Evolutionary conservation across 2,888 invertebrate species (phyloP).

Genomic region (Osmoderma eremita): DNA sequence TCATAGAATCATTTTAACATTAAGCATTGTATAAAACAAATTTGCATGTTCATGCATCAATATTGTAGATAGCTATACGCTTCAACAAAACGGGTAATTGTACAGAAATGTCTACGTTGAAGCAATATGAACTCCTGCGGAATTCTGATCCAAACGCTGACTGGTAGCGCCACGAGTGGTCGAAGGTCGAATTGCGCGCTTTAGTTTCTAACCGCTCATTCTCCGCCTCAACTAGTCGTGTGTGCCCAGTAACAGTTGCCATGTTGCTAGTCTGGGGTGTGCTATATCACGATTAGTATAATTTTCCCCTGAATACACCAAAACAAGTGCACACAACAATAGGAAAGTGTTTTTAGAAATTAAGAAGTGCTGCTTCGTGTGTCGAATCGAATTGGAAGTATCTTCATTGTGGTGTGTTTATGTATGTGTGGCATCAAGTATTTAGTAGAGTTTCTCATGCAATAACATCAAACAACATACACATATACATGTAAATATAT

Average conservation of each 20-base stretch:
- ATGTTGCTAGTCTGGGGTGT: conserved; percentile 58
- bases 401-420: conserved; percentile 24
- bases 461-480: conserved; percentile 36
- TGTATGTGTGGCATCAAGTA: conserved; percentile 34
- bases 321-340: conserved; percentile 21
- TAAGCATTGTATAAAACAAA: background rate
- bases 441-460: conserved; percentile 34
- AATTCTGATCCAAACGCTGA: conserved; percentile 19
- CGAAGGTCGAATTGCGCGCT: conserved; percentile 29
- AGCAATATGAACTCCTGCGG: background rate
- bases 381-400: conserved; percentile 16
- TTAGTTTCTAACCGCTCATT: conserved; percentile 37
- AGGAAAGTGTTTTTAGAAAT: conserved; percentile 23
- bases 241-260: conserved; percentile 61
- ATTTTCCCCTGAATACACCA: conserved; percentile 23
- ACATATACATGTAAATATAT: conserved; percentile 25
- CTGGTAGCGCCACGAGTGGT: conserved; percentile 25
- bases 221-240: conserved; percentile 53
- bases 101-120: background rate
- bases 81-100: no score
- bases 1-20: conserved; percentile 27
- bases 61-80: background rate
- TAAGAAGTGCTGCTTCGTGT: conserved; percentile 20
- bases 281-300: conserved; percentile 36
- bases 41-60: background rate